phyloP scores from a whole-genome alignment of 2,113 vertebrate species.

The Toxotes jaculatrix region DNA sequence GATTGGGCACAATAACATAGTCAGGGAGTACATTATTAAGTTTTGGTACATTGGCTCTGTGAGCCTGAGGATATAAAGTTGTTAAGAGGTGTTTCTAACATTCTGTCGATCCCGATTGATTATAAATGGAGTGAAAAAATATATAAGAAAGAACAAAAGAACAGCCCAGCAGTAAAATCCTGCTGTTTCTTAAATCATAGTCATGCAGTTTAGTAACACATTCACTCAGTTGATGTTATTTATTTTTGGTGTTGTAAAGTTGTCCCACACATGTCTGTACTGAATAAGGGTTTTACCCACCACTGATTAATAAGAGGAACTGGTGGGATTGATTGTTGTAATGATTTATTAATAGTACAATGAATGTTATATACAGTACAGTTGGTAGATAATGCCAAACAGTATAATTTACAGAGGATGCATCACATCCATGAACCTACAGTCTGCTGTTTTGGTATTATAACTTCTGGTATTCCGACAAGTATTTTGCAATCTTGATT shows the following conservation, averaged over 20 bases:
- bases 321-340: background rate
- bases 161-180: background rate
- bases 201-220: background rate
- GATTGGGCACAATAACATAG: background rate
- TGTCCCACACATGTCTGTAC: no score
- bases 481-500: background rate
- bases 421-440: background rate
- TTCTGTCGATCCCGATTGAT: background rate
- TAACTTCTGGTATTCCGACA: background rate
- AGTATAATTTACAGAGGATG: background rate
- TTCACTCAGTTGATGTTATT: background rate
- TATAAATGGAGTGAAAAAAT: background rate
- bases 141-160: background rate
- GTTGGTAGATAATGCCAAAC: background rate
- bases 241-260: background rate
- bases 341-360: no score
- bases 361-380: no score
- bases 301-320: background rate
- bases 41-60: background rate
- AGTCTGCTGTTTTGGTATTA: background rate
- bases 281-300: background rate
- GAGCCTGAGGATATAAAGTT: conserved; percentile 6
- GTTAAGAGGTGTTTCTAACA: conserved; percentile 18
- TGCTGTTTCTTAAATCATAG: background rate
- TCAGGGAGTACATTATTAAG: conserved; percentile 21